These are phyloP conservation scores for Athene noctua DNA, from an alignment of 2,113 vertebrate species.

Conservation along the genomic window DNA sequence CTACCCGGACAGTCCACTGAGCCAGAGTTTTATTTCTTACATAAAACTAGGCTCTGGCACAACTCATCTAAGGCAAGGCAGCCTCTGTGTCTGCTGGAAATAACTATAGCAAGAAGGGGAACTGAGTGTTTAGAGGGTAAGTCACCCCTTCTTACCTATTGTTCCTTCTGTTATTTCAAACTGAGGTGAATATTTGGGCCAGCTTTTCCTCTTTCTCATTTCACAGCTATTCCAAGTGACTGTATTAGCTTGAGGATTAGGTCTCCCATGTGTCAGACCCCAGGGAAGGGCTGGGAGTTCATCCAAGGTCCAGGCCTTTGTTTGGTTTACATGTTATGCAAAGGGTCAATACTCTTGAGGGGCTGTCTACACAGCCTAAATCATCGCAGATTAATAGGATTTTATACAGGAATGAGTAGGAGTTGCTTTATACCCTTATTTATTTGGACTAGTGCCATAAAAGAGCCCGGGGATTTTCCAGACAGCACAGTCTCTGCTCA, in stretches of 20 bases:
- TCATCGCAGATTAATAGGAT: neutral
- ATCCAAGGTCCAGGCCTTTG: conserved; percentile 9
- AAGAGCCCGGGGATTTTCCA: conserved; percentile 24
- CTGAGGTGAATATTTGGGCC: neutral
- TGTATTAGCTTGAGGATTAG: neutral
- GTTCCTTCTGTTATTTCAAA: neutral
- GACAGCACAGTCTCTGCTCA: neutral
- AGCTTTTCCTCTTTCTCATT: neutral
- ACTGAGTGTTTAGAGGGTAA: neutral
- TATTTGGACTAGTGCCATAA: neutral
- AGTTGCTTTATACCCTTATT: conserved; percentile 17
- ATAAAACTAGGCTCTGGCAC: neutral
- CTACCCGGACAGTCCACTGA: neutral
- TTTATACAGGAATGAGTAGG: neutral
- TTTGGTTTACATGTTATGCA: neutral
- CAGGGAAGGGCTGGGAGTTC: neutral
- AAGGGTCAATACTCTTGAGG: neutral
- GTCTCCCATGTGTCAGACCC: neutral
- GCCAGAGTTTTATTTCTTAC: neutral
- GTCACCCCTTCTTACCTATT: fast-evolving
- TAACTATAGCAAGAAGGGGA: fast-evolving
- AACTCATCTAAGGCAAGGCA: neutral
- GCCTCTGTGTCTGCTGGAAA: neutral
- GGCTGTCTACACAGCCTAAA: neutral
- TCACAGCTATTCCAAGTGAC: neutral